Evolutionary conservation across 1,140 invertebrate species (phyloP), one percentile per base, ranked within the genome.

Genomic region (Tetramorium parvispinum): DNA sequence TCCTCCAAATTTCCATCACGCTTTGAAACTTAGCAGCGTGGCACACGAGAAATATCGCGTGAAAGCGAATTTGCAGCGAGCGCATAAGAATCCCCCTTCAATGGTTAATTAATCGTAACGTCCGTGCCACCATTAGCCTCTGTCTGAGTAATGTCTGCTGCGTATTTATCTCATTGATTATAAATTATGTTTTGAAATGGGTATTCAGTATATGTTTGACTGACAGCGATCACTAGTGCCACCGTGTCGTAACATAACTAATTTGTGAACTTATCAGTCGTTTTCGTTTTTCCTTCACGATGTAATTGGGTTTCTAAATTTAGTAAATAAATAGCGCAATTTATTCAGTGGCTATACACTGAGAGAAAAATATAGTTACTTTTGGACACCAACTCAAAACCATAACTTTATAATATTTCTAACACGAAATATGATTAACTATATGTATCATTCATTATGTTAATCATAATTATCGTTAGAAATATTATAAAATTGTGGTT

Each of bases 61-160:
- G 16, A 65, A 49, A 75, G 32, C 3, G 70, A 21, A 10, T 55
- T 32, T 55, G 13, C n/a, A 24, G 10, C n/a, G 10, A 11, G 21
- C 43, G 40, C 27, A 27, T 6, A 46, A 46, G 18, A 63, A 53
- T 65, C 32, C 16, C 21, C 13, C 13, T 43, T 27, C 51, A 53
- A 59, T 76, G n/a, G 24, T 16, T 24, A 77, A 77, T 77, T 77
- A 61, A 61, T 77, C 21, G 40, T 21, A 53, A 32, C 37, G 37
- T 53, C 21, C 53, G 3, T 43, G 53, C 11, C 8, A 76, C 32
- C 53, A 32, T 76, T 76, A 76, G 73, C 73, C 73, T 76, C 73
- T 76, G 53, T 76, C 71, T 57, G 37, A 57, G 8, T 76, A 76
- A 76, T 18, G 73, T 24, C 32, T 57, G 21, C 53, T 24, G 51